These are phyloP conservation scores for Henricia sp. DNA, from an alignment of 53 echinoderm and acorn worm genomes.

Conservation along the genomic window DNA sequence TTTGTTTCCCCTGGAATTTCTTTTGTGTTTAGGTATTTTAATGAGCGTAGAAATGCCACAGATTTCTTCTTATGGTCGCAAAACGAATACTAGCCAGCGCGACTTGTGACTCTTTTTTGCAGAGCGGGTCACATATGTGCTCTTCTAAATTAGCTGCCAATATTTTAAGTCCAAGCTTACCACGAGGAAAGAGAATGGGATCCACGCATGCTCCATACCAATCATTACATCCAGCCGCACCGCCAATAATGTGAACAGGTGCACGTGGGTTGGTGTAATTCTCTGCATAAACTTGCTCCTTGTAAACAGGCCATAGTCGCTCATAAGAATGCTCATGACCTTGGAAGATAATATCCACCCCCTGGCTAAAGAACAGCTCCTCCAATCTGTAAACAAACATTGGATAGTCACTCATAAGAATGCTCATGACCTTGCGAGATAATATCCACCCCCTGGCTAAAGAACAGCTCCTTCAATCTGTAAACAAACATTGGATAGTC, in stretches of 20 bases:
- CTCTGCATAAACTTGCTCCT: conserved; percentile 64
- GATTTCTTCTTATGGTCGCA: no score
- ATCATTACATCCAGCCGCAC: conserved; percentile 75
- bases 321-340: conserved; percentile 97
- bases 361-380: conserved; percentile 73
- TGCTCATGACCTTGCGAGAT: conserved; percentile 92
- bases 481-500: conserved; percentile 69
- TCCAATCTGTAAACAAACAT: conserved; percentile 65
- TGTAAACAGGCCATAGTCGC: conserved; percentile 90
- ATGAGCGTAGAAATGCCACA: no score
- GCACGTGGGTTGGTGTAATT: conserved; percentile 79
- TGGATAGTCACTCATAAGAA: conserved; percentile 91
- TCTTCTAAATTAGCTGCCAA: no score
- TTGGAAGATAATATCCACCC: conserved; percentile 85
- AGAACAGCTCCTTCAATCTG: conserved; percentile 82
- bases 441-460: conserved; percentile 76
- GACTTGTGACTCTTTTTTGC: no score
- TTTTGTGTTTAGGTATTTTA: no score
- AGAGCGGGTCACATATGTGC: no score
- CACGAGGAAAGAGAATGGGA: conserved; percentile 80
- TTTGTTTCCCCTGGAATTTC: no score
- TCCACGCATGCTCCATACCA: conserved; percentile 76
- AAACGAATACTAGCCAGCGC: no score
- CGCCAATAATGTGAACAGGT: conserved; percentile 71
- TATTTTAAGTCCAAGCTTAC: conserved; percentile 63